Evolutionary conservation across 2,113 vertebrate genomes (phyloP).

Genomic region (Rattus norvegicus): DNA sequence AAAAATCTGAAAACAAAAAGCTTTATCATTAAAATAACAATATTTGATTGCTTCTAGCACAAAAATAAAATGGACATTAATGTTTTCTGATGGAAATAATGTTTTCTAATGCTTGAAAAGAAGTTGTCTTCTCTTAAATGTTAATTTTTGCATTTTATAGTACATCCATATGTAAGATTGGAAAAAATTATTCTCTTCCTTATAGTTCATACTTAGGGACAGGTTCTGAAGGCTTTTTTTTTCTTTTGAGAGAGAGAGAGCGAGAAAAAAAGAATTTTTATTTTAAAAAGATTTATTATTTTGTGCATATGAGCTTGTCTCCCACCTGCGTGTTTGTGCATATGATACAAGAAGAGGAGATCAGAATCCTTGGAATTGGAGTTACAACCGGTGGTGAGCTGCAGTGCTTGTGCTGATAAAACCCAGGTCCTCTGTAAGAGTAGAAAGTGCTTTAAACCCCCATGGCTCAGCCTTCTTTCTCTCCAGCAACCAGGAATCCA

Average conservation of each 20-base stretch:
- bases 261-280: not conserved
- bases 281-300: not conserved
- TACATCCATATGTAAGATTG: not conserved
- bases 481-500: not conserved
- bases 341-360: not conserved
- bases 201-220: conserved; percentile 7
- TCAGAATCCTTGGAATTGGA: not conserved
- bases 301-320: not conserved
- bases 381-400: not conserved
- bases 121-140: not conserved
- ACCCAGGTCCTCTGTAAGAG: too few relatives aligned
- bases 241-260: not conserved
- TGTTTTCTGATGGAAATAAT: not conserved
- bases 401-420: too few relatives aligned
- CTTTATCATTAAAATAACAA: not conserved
- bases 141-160: not conserved
- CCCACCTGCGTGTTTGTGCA: not conserved
- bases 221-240: not conserved
- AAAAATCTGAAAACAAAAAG: not conserved
- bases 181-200: not conserved
- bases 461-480: not conserved
- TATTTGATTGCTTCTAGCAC: conserved; percentile 9
- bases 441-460: not conserved
- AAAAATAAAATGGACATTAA: not conserved
- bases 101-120: not conserved